Percentiles rank a stretch among this genome's conserved stretches.
Conservation (phyloP, 2,797 vertebrate species). For the Loriculus beryllinus region DNA sequence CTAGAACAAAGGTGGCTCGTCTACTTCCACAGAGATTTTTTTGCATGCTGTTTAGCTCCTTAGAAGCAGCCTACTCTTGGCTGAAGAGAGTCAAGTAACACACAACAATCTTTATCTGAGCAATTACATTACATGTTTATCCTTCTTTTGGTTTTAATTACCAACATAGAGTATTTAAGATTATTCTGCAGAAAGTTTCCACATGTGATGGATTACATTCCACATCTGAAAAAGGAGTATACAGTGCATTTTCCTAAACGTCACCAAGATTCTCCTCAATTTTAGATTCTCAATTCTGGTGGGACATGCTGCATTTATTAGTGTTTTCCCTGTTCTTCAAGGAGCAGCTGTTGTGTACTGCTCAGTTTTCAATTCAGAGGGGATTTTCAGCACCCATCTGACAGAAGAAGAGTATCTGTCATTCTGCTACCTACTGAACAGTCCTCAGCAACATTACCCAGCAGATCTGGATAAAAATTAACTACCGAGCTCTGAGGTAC, state of each 20-base stretch:
- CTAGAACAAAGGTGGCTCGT: not conserved
- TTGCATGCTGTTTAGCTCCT: not conserved
- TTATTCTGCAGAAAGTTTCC: not conserved
- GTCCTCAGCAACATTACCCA: not conserved
- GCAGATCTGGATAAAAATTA: not conserved
- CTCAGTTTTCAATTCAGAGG: not conserved
- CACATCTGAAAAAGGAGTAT: not conserved
- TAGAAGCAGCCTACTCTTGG: not conserved
- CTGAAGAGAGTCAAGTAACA: not conserved
- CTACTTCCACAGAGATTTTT: not conserved
- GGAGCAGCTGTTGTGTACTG: not conserved
- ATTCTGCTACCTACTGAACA: not conserved
- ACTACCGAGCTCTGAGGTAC: not conserved
- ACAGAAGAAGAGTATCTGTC: constrained; percentile 1
- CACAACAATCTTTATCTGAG: not conserved
- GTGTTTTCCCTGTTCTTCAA: not conserved
- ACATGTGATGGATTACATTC: not conserved
- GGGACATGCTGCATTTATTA: not conserved
- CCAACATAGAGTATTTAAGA: not conserved
- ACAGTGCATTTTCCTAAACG: not conserved
- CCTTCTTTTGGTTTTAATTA: not conserved
- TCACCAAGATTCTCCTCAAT: not conserved
- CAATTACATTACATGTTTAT: not conserved
- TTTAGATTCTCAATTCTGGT: not conserved
- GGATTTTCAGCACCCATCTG: constrained; percentile 6